Evolutionary conservation across 2,888 invertebrate genomes (phyloP).

Genomic region (Uropetala carovei): DNA sequence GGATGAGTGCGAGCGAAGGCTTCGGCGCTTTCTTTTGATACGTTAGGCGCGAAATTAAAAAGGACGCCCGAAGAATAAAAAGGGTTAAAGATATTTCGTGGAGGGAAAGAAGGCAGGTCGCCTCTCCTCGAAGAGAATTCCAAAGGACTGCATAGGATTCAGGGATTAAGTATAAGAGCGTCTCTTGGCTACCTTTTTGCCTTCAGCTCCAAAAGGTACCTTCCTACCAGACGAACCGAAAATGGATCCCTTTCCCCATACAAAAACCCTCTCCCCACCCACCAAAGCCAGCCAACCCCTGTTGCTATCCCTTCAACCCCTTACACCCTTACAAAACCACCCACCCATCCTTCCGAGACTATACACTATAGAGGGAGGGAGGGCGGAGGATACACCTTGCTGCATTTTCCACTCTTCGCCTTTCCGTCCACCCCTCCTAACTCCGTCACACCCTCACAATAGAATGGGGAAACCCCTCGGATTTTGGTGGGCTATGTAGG

Average conservation of each 20-base stretch:
- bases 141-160: slow-evolving; percentile 5
- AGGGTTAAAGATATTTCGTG: slow-evolving; percentile 28
- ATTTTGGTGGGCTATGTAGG: background rate
- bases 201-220: slow-evolving; percentile 14
- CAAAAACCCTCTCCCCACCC: background rate
- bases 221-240: background rate
- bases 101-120: background rate
- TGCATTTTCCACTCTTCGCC: background rate
- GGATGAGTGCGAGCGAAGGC: background rate
- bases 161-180: background rate
- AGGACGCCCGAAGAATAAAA: background rate
- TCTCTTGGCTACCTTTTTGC: background rate
- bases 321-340: too few species aligned
- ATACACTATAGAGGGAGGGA: background rate
- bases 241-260: background rate
- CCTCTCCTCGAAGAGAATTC: background rate
- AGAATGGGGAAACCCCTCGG: slow-evolving; percentile 43
- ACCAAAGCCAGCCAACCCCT: background rate
- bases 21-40: background rate
- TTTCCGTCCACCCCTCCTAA: background rate
- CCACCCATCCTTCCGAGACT: background rate
- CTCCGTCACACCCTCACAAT: slow-evolving; percentile 44
- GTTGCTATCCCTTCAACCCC: background rate
- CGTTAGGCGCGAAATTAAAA: background rate
- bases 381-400: slow-evolving; percentile 43